Evolutionary conservation across 2,888 invertebrate species (phyloP).

Genomic region (Plagodis pulveraria): DNA sequence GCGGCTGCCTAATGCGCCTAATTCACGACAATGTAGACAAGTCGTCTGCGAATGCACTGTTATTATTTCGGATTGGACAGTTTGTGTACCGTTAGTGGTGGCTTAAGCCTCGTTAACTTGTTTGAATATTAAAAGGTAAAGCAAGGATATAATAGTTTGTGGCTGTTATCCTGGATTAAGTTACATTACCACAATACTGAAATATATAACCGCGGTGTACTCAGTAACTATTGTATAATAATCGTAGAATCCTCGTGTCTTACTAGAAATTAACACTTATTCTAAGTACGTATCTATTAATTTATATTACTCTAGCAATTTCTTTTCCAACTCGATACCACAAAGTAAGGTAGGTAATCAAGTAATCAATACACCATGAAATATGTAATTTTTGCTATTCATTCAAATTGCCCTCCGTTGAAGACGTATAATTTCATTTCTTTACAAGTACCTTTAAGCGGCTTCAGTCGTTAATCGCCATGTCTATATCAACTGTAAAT

Average conservation of each 20-base stretch:
- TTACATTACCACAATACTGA: too few relatives aligned
- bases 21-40: slow-evolving; percentile 80
- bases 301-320: too few relatives aligned
- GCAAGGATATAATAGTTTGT: neutral
- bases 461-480: slow-evolving; percentile 19
- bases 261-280: too few relatives aligned
- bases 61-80: slow-evolving; percentile 60
- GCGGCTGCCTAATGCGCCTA: slow-evolving; percentile 77
- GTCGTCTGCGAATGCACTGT: slow-evolving; percentile 58
- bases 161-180: too few relatives aligned
- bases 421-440: neutral
- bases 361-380: too few relatives aligned
- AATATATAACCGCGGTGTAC: too few relatives aligned
- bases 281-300: too few relatives aligned
- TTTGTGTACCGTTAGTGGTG: slow-evolving; percentile 39
- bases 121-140: slow-evolving; percentile 4
- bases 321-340: too few relatives aligned
- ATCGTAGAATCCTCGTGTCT: too few relatives aligned
- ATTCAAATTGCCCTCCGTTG: neutral
- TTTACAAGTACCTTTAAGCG: slow-evolving; percentile 3
- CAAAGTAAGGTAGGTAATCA: too few relatives aligned
- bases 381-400: too few relatives aligned
- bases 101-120: slow-evolving; percentile 8
- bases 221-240: too few relatives aligned
- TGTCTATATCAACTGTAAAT: slow-evolving; percentile 34